Conservation (phyloP, 2,888 invertebrate genomes). For the Eupithecia abbreviata region DNA sequence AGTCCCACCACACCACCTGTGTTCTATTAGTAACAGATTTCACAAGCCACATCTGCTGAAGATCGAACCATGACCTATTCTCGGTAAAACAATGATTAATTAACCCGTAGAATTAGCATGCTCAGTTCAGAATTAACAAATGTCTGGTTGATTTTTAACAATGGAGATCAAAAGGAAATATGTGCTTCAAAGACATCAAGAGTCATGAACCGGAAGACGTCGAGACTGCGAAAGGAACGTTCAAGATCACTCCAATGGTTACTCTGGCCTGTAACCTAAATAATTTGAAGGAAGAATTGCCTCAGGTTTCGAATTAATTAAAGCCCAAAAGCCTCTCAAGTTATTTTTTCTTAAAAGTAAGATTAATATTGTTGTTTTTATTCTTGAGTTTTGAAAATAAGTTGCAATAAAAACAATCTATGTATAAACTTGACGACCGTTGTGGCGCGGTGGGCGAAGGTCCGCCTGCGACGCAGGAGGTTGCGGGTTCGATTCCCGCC, state of each 20-base stretch:
- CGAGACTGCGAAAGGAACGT: background rate
- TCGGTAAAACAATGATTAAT: conserved; percentile 4
- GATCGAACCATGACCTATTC: background rate
- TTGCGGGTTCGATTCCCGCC: too few species aligned
- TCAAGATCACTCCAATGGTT: background rate
- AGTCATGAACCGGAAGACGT: background rate
- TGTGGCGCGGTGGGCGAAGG: too few species aligned
- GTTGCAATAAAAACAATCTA: background rate
- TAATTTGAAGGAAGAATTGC: background rate
- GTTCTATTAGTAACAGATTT: conserved; percentile 3
- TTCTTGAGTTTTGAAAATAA: background rate
- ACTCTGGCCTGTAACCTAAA: background rate
- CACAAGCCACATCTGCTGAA: conserved; percentile 7
- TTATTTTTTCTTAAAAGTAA: background rate
- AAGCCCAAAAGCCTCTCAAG: background rate
- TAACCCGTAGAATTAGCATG: background rate
- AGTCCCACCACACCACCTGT: background rate
- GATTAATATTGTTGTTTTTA: background rate
- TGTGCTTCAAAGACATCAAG: background rate
- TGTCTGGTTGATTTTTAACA: background rate
- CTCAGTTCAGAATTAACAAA: background rate
- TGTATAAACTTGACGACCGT: too few species aligned
- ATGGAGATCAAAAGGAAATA: background rate
- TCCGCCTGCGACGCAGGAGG: too few species aligned
- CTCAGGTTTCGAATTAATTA: background rate